Percentiles rank a stretch among this genome's conserved stretches.
Conservation (phyloP, 2,797 vertebrate genomes). For the Danio choprae region DNA sequence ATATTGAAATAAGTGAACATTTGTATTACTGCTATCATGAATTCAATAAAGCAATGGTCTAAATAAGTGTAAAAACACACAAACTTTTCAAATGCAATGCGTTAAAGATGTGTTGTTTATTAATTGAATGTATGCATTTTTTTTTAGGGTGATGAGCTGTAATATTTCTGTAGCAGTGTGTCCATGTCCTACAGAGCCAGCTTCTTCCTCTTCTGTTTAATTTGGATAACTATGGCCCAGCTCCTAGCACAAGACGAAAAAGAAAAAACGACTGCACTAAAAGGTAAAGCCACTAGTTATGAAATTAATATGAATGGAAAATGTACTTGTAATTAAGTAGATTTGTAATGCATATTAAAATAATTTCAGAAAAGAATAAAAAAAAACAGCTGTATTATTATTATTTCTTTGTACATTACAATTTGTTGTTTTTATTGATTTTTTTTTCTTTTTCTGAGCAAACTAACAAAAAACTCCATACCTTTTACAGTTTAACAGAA, state of each 20-base stretch:
- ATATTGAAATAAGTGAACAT: neutral
- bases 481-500: too few relatives aligned
- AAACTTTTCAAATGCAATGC: neutral
- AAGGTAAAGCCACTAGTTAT: slow-evolving; percentile 78
- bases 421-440: too few relatives aligned
- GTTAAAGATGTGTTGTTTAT: neutral
- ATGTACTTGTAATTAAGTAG: too few relatives aligned
- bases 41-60: neutral
- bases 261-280: slow-evolving; percentile 94
- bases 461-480: too few relatives aligned
- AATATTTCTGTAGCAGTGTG: slow-evolving; percentile 67
- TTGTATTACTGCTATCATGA: neutral
- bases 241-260: slow-evolving; percentile 89
- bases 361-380: too few relatives aligned
- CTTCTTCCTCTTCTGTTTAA: slow-evolving; percentile 74
- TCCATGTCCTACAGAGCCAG: slow-evolving; percentile 81
- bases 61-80: neutral
- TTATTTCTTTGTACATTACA: too few relatives aligned
- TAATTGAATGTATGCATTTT: neutral
- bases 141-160: slow-evolving; percentile 73
- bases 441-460: too few relatives aligned
- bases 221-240: slow-evolving; percentile 90
- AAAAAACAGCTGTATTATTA: too few relatives aligned
- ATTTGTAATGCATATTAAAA: too few relatives aligned
- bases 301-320: neutral